A percentile compares a stretch with the other conserved stretches of the same genome.
Conservation (phyloP, 2,797 vertebrate species). For the Pantherophis vulpinus region DNA sequence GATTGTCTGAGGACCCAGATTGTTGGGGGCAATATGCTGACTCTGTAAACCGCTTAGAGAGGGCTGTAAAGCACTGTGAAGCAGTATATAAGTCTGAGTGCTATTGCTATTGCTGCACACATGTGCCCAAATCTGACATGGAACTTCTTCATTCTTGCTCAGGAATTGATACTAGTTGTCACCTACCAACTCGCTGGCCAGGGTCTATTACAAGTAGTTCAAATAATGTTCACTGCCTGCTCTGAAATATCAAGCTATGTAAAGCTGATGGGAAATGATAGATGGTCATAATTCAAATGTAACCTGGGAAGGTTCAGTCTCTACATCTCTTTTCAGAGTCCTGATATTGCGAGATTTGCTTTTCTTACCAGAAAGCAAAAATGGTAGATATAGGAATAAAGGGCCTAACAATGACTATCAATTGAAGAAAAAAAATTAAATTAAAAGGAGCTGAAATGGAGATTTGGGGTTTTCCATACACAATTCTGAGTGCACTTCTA, state of each 20-base stretch:
- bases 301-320: conserved; percentile 57
- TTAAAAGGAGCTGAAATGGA: neutral
- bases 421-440: neutral
- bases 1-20: too few relatives aligned
- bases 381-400: neutral
- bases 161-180: neutral
- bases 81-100: too few relatives aligned
- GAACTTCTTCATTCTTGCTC: neutral
- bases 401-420: neutral
- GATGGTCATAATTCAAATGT: conserved; percentile 57
- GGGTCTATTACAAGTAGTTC: conserved; percentile 57
- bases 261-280: conserved; percentile 58
- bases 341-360: neutral
- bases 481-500: neutral
- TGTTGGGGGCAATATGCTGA: too few relatives aligned
- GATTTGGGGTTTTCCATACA: neutral
- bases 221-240: conserved; percentile 57
- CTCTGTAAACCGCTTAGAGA: too few relatives aligned
- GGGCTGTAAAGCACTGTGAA: too few relatives aligned
- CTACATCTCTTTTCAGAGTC: conserved; percentile 35
- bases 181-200: neutral
- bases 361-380: neutral
- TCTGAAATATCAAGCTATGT: conserved; percentile 56
- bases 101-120: neutral
- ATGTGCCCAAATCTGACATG: neutral